phyloP scores from a whole-genome alignment of 2,113 vertebrate species.

The Aspidoscelis tigris region DNA sequence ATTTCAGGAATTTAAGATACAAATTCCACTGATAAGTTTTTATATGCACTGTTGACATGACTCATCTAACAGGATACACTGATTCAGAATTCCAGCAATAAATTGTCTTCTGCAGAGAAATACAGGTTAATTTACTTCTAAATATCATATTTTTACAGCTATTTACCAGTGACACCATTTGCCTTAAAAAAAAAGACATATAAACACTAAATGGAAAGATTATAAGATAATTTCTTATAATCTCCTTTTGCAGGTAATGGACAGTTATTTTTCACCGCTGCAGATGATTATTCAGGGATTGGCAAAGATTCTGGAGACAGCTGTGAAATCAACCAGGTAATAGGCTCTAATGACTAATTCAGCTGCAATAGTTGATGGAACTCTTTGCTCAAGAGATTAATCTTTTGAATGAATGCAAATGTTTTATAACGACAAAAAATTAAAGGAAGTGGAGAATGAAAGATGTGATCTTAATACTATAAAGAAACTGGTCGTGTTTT shows the following conservation, averaged over 20 bases:
- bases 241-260: slow-evolving; percentile 20
- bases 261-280: neutral
- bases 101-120: slow-evolving; percentile 59
- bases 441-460: slow-evolving; percentile 16
- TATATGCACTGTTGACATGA: slow-evolving; percentile 57
- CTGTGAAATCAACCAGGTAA: slow-evolving; percentile 54
- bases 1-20: slow-evolving; percentile 62
- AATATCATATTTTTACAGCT: slow-evolving; percentile 45
- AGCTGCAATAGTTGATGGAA: slow-evolving; percentile 41
- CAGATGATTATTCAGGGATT: slow-evolving; percentile 20
- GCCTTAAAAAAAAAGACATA: slow-evolving; percentile 10
- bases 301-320: slow-evolving; percentile 45
- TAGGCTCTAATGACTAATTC: slow-evolving; percentile 55
- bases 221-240: slow-evolving; percentile 3
- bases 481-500: neutral
- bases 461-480: slow-evolving; percentile 1
- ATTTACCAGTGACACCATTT: neutral
- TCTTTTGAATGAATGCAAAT: slow-evolving; percentile 31
- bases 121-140: slow-evolving; percentile 67
- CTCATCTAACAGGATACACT: slow-evolving; percentile 58
- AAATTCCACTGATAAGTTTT: slow-evolving; percentile 32
- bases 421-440: slow-evolving; percentile 41
- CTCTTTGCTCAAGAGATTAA: slow-evolving; percentile 42
- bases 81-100: slow-evolving; percentile 38
- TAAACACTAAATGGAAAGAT: slow-evolving; percentile 13